Evolutionary conservation across 2,113 vertebrate genomes (phyloP), one percentile per base, ranked within the genome.

Genomic region (Corvus hawaiiensis): DNA sequence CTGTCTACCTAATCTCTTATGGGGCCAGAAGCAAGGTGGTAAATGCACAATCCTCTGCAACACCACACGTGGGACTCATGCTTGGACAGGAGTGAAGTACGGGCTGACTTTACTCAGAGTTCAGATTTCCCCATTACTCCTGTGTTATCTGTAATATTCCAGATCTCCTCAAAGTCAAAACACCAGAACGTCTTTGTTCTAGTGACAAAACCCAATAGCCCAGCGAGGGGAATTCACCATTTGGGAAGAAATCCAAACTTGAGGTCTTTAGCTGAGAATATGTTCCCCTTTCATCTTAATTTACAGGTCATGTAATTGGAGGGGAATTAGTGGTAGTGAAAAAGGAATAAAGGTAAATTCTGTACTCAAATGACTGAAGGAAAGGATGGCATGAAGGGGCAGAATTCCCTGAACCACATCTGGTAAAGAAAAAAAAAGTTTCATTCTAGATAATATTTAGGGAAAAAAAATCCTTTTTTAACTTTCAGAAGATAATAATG

Each of bases 391-490:
- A 75, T 8, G 18, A 75, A 81, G 55, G 28, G 23, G 8, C 8
- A 93, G n/a, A 62, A 88, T 27, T 81, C 13, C 19, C 43, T 62
- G 11, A 4, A 3, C 13, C 46, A 32, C 22, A 76, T 14, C 10
- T 63, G 20, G 19, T n/a, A 54, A 9, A 7, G 6, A 22, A 6
- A n/a, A 6, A n/a, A 71, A 66, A 76, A 1, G 2, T 48, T 78
- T 54, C 6, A 23, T 48, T 44, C 18, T 49, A 43, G 17, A 61
- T 54, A 63, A 49, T 30, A 59, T 51, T 90, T 61, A 19, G 16
- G 20, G 19, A 6, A 0, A 0, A 0, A 0, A 35, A n/a, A 8
- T 1, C 3, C 0, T 13, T 54, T 79, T 73, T 81, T 56, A 46
- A 52, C n/a, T 82, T 94, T 68, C 56, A 85, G 41, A 74, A 74